Evolutionary conservation across 2,113 vertebrate species (phyloP).

Genomic region (Aramus guarauna): DNA sequence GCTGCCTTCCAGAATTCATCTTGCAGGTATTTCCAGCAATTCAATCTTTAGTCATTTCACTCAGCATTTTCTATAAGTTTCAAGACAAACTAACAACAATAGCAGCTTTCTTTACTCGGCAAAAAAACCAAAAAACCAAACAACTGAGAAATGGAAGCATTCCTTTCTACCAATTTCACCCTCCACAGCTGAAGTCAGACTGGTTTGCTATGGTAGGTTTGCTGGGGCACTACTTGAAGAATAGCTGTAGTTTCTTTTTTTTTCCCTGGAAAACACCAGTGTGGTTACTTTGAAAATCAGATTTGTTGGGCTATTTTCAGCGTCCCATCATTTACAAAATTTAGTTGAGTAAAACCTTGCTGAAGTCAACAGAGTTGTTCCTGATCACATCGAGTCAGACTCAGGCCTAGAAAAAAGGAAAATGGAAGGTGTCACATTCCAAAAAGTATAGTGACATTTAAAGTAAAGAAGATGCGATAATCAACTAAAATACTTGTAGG

Average conservation of each 20-base stretch:
- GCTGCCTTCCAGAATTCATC: constrained; percentile 18
- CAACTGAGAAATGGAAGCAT: background rate
- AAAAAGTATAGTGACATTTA: background rate
- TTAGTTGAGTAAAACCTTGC: background rate
- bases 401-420: background rate
- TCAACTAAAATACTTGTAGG: background rate
- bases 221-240: background rate
- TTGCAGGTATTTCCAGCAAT: constrained; percentile 55
- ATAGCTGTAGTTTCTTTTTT: background rate
- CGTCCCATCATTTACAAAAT: background rate
- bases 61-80: constrained; percentile 40
- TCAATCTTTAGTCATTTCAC: constrained; percentile 4
- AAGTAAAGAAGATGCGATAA: background rate
- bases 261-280: background rate
- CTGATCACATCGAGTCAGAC: background rate
- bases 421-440: background rate
- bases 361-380: background rate
- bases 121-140: background rate
- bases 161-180: background rate
- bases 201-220: background rate
- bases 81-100: constrained; percentile 49
- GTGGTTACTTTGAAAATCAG: background rate
- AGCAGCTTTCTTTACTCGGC: constrained; percentile 34
- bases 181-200: background rate
- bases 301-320: background rate